phyloP scores from a whole-genome alignment of 2,113 vertebrate species.

The Lophochroa leadbeateri region DNA sequence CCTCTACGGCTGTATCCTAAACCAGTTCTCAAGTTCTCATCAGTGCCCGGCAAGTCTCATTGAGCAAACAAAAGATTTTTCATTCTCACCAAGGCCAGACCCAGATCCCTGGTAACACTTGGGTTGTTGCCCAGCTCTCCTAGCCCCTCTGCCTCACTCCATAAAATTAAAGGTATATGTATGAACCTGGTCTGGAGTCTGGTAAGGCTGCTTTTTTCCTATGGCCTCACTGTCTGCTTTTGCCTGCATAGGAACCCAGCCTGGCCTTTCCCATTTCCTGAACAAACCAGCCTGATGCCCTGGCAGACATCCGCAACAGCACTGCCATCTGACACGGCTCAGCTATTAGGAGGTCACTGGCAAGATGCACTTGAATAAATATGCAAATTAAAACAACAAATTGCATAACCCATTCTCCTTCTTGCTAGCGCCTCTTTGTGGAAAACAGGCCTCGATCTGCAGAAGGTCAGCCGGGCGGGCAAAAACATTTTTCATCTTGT shows the following conservation, averaged over 20 bases:
- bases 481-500: slow-evolving; percentile 24
- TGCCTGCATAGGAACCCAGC: not conserved
- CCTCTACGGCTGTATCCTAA: not conserved
- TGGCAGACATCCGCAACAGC: not conserved
- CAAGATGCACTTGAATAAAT: slow-evolving; percentile 3
- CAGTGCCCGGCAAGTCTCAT: not conserved
- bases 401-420: not conserved
- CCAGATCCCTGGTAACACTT: not conserved
- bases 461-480: not conserved
- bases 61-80: not conserved
- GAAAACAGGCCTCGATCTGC: not conserved
- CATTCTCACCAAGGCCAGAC: not conserved
- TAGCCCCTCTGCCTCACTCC: not conserved
- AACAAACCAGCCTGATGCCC: not conserved
- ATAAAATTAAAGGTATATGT: not conserved
- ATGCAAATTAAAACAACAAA: slow-evolving; percentile 29
- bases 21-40: not conserved
- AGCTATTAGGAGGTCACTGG: not conserved
- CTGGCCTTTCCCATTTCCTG: not conserved
- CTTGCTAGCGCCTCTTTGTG: not conserved
- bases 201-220: not conserved
- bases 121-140: not conserved
- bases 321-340: not conserved
- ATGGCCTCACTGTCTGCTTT: not conserved
- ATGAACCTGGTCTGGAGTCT: not conserved